Conservation (phyloP, 2,113 vertebrate genomes). For the Furnarius figulus region DNA sequence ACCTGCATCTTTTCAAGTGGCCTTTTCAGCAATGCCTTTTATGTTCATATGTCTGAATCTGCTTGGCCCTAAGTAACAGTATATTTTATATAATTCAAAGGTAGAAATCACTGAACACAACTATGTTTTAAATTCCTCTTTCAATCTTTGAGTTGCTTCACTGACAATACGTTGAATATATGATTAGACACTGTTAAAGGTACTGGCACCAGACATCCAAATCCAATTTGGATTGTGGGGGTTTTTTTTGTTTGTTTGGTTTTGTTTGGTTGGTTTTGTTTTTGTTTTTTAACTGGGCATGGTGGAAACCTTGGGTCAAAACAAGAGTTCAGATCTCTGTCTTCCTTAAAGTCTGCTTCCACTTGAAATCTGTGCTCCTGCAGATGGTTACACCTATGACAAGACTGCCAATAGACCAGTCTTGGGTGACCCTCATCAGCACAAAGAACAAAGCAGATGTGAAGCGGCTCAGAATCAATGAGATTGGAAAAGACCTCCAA, state of each 20-base stretch:
- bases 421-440: not conserved
- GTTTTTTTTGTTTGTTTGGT: not conserved
- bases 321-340: not conserved
- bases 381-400: not conserved
- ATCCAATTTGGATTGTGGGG: not conserved
- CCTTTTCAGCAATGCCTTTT: not conserved
- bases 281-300: not conserved
- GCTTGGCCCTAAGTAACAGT: not conserved
- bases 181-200: not conserved
- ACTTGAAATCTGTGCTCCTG: not conserved
- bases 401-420: not conserved
- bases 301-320: not conserved
- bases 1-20: constrained; percentile 8
- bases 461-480: not conserved
- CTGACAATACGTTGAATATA: not conserved
- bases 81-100: not conserved
- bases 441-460: not conserved
- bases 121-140: not conserved
- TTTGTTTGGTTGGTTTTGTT: no score
- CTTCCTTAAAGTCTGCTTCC: not conserved
- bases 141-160: not conserved
- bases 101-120: not conserved
- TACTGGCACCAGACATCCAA: not conserved
- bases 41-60: not conserved
- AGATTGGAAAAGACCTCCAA: not conserved